phyloP scores from a whole-genome alignment of 2,113 vertebrate species.

The Myrmecobius fasciatus region DNA sequence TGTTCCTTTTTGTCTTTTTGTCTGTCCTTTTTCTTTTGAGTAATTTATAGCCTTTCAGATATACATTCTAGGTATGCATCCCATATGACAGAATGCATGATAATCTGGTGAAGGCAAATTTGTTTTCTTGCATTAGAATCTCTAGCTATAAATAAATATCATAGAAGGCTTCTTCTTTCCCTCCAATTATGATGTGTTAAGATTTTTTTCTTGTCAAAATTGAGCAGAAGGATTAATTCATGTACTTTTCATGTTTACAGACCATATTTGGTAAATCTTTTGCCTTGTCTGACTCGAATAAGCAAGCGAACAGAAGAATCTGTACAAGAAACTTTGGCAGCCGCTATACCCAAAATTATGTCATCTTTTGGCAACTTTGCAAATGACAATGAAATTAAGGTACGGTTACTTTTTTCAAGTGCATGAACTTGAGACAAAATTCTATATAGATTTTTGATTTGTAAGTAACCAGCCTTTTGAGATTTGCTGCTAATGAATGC shows the following conservation, averaged over 20 bases:
- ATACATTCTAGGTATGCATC: neutral
- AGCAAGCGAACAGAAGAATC: slow-evolving; percentile 94
- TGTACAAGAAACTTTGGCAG: slow-evolving; percentile 95
- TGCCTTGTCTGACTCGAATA: slow-evolving; percentile 94
- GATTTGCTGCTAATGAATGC: neutral
- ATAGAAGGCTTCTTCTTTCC: neutral
- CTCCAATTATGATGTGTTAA: neutral
- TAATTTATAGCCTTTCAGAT: neutral
- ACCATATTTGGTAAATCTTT: slow-evolving; percentile 95
- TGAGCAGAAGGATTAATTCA: neutral
- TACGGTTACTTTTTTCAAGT: slow-evolving; percentile 72
- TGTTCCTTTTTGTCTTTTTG: neutral
- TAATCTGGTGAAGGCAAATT: neutral
- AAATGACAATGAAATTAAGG: slow-evolving; percentile 98
- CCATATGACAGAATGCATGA: neutral
- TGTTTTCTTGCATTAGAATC: neutral
- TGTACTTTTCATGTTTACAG: slow-evolving; percentile 73
- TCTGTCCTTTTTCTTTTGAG: neutral
- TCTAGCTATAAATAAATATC: neutral
- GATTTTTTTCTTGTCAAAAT: neutral
- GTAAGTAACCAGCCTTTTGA: neutral
- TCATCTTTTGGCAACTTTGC: slow-evolving; percentile 94
- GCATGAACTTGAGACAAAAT: neutral
- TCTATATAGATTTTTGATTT: neutral
- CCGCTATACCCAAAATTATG: slow-evolving; percentile 96